A percentile compares a stretch with the other conserved stretches of the same genome.
Conservation (phyloP, 2,797 vertebrate species). For the Myotis daubentonii region DNA sequence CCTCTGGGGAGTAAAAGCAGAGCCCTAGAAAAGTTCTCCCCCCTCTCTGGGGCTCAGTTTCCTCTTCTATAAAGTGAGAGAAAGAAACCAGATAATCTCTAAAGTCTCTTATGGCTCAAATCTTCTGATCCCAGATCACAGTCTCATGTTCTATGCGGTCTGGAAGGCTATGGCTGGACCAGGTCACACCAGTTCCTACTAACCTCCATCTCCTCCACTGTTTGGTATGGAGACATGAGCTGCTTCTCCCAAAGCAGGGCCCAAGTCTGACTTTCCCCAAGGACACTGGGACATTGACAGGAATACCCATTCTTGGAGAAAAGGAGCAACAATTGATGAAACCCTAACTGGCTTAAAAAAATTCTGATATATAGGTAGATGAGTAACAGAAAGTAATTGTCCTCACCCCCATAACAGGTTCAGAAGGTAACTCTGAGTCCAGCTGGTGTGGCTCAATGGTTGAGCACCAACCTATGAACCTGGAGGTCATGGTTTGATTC, state of each 20-base stretch:
- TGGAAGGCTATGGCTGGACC: neutral
- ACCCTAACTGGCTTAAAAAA: neutral
- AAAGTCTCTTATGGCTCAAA: neutral
- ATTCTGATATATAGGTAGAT: neutral
- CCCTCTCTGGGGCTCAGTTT: neutral
- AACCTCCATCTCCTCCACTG: neutral
- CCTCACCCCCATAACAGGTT: neutral
- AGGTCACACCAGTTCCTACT: neutral
- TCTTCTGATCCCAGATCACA: neutral
- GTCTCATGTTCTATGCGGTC: neutral
- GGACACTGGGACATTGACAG: neutral
- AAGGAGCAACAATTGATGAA: neutral
- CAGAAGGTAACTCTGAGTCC: neutral
- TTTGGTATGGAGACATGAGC: neutral
- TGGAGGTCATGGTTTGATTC: no score
- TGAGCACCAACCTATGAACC: no score
- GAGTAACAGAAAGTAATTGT: neutral
- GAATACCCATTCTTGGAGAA: neutral
- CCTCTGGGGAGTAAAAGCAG: neutral
- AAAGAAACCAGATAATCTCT: neutral
- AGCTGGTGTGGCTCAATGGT: no score
- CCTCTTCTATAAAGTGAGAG: neutral
- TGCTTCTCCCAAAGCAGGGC: neutral
- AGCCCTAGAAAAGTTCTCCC: neutral
- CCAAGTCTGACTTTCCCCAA: neutral